Conservation (phyloP, 2,888 invertebrate genomes). For the Eilema sororculum region DNA sequence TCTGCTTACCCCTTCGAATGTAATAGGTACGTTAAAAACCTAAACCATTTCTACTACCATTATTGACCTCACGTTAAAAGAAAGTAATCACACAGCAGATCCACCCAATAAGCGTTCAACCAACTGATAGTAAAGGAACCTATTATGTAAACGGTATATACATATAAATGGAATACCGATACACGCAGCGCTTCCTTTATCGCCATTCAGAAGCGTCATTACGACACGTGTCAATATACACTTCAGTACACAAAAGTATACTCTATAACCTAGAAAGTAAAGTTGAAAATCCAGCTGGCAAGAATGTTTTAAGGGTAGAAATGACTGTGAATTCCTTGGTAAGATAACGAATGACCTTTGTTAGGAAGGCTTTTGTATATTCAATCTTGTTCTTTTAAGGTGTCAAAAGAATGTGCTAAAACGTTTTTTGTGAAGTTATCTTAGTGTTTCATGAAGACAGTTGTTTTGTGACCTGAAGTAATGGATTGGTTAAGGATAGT, state of each 20-base stretch:
- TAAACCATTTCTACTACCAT: neutral
- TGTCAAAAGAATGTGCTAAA: slow-evolving; percentile 26
- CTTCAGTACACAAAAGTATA: slow-evolving; percentile 6
- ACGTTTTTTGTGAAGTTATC: slow-evolving; percentile 26
- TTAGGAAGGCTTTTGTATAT: slow-evolving; percentile 45
- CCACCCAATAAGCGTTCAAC: neutral
- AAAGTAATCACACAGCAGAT: neutral
- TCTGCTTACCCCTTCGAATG: neutral
- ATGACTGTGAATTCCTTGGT: slow-evolving; percentile 19
- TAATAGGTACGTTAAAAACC: neutral
- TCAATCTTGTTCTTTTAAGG: slow-evolving; percentile 41
- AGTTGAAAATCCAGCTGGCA: slow-evolving; percentile 17
- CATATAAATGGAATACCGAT: slow-evolving; percentile 42
- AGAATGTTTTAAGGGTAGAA: slow-evolving; percentile 16
- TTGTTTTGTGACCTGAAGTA: neutral
- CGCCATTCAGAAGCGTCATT: slow-evolving; percentile 11
- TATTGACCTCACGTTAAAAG: neutral
- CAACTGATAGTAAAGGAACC: neutral
- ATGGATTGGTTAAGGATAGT: neutral
- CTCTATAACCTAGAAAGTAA: neutral
- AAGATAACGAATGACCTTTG: slow-evolving; percentile 46
- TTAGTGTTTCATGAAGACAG: slow-evolving; percentile 12
- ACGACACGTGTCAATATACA: slow-evolving; percentile 1
- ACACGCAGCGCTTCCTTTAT: slow-evolving; percentile 22
- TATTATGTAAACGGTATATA: slow-evolving; percentile 19